phyloP scores from a whole-genome alignment of 1,140 invertebrate genomes.

The Vanessa tameamea region DNA sequence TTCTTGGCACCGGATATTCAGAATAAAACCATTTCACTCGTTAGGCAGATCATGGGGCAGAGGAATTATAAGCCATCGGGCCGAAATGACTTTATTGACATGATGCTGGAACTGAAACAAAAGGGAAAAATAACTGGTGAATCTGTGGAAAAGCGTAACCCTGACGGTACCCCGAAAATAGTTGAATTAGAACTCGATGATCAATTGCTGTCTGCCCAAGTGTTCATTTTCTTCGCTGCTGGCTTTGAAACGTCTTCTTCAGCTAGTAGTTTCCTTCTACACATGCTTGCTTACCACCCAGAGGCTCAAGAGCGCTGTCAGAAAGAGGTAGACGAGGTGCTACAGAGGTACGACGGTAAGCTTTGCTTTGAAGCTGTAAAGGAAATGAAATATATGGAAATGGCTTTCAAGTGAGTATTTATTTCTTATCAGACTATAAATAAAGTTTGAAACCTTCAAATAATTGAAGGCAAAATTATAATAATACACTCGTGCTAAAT shows the following conservation, averaged over 20 bases:
- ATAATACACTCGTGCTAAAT: no score
- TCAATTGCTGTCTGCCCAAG: slow-evolving; percentile 26
- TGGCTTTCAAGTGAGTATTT: slow-evolving; percentile 28
- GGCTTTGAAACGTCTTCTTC: slow-evolving; percentile 30
- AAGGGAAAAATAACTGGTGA: slow-evolving; percentile 29
- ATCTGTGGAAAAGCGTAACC: slow-evolving; percentile 24
- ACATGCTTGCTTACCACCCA: slow-evolving; percentile 22
- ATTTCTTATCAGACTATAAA: background rate
- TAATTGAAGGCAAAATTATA: no score
- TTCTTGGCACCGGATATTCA: slow-evolving; percentile 17
- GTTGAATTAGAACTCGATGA: slow-evolving; percentile 24
- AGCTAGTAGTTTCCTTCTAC: slow-evolving; percentile 26
- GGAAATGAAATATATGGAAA: slow-evolving; percentile 36
- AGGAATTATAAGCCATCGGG: slow-evolving; percentile 31
- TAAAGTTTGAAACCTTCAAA: no score
- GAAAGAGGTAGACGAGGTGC: slow-evolving; percentile 28
- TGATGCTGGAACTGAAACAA: slow-evolving; percentile 27
- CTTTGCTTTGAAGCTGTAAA: slow-evolving; percentile 31
- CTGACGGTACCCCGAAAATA: slow-evolving; percentile 18
- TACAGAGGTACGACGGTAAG: slow-evolving; percentile 22
- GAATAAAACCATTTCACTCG: slow-evolving; percentile 12
- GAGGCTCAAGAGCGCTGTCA: slow-evolving; percentile 22
- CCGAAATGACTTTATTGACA: slow-evolving; percentile 30
- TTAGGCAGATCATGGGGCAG: slow-evolving; percentile 21
- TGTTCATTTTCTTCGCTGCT: slow-evolving; percentile 30